These are phyloP conservation scores for Kryptolebias marmoratus DNA, from an alignment of 2,113 vertebrate genomes.

Conservation along the genomic window DNA sequence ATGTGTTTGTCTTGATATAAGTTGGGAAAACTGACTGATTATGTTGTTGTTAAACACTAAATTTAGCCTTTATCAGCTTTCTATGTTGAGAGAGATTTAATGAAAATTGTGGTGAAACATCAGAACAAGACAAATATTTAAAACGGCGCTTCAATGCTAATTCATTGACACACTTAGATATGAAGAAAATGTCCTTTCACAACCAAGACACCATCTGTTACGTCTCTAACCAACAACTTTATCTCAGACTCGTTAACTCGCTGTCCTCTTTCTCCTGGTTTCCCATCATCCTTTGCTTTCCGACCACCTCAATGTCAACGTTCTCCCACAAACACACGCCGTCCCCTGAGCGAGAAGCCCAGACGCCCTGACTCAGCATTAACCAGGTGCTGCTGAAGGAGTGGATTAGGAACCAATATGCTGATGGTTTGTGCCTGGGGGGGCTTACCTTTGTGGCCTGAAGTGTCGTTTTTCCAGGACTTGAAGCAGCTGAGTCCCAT, in stretches of 20 bases:
- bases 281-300: slow-evolving; percentile 41
- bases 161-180: too few relatives aligned
- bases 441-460: slow-evolving; percentile 78
- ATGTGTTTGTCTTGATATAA: too few relatives aligned
- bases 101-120: too few relatives aligned
- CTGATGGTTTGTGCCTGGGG: slow-evolving; percentile 9
- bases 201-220: too few relatives aligned
- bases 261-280: not conserved
- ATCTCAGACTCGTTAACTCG: not conserved
- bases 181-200: too few relatives aligned
- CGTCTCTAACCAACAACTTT: not conserved
- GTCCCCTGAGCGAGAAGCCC: not conserved
- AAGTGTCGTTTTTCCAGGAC: slow-evolving; percentile 81
- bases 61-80: too few relatives aligned
- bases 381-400: slow-evolving; percentile 21
- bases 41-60: too few relatives aligned
- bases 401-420: slow-evolving; percentile 26
- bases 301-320: slow-evolving; percentile 47
- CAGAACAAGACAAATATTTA: too few relatives aligned
- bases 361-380: slow-evolving; percentile 46
- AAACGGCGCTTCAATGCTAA: too few relatives aligned
- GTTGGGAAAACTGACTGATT: too few relatives aligned
- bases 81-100: too few relatives aligned
- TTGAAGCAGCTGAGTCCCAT: slow-evolving; percentile 86
- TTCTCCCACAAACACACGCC: not conserved